A percentile compares a stretch with the other conserved stretches of the same genome.
Conservation (phyloP, 2,113 vertebrate species). For the Albula glossodonta region DNA sequence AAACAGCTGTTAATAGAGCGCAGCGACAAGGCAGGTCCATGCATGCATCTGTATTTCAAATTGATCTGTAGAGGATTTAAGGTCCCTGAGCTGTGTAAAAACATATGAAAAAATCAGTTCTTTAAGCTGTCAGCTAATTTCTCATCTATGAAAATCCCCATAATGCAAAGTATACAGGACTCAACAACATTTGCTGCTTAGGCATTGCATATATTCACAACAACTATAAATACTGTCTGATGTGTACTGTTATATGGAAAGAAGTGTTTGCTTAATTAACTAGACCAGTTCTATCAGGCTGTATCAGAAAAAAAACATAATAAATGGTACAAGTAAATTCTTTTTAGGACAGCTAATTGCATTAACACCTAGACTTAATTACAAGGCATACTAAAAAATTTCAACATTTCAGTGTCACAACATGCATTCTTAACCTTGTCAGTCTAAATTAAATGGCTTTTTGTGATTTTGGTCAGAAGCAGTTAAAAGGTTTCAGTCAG, state of each 20-base stretch:
- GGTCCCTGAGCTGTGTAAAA: not conserved
- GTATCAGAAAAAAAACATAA: not conserved
- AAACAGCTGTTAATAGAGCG: conserved; percentile 22
- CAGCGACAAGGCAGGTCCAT: conserved; percentile 1
- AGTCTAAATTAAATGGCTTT: conserved; percentile 4
- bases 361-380: not conserved
- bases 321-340: not conserved
- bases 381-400: not conserved
- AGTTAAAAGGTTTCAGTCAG: not conserved
- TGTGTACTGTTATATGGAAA: not conserved
- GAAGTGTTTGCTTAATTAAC: not conserved
- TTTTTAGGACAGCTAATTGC: not conserved
- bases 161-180: not conserved
- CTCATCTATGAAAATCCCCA: not conserved
- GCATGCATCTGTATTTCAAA: not conserved
- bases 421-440: not conserved
- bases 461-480: conserved; percentile 2
- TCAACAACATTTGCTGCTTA: not conserved
- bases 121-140: not conserved
- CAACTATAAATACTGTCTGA: not conserved
- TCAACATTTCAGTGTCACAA: not conserved
- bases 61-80: not conserved
- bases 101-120: not conserved
- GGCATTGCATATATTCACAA: not conserved
- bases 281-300: not conserved